A percentile compares a stretch with the other conserved stretches of the same genome.
phyloP scores from a whole-genome alignment of 2,888 invertebrate species.

The Drosophila putrida region DNA sequence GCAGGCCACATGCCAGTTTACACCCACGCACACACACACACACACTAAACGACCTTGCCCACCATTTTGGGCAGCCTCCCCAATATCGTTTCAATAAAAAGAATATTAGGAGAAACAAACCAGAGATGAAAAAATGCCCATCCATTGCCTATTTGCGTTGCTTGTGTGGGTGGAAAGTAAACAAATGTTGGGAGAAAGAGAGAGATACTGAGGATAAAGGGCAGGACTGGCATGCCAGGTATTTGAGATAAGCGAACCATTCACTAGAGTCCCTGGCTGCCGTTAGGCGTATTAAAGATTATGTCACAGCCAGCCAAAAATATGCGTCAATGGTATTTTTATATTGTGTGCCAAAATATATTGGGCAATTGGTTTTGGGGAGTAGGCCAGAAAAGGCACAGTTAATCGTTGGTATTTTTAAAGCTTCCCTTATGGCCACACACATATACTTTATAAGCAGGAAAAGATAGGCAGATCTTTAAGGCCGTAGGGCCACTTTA shows the following conservation, averaged over 20 bases:
- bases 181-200: slow-evolving; percentile 34
- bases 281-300: slow-evolving; percentile 54
- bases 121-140: slow-evolving; percentile 4
- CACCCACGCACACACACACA: slow-evolving; percentile 54
- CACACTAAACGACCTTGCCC: slow-evolving; percentile 48
- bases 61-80: slow-evolving; percentile 26
- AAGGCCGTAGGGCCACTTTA: slow-evolving; percentile 16
- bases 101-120: slow-evolving; percentile 27
- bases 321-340: slow-evolving; percentile 58
- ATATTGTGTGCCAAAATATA: slow-evolving; percentile 56
- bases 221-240: slow-evolving; percentile 45
- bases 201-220: not conserved
- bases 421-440: slow-evolving; percentile 1
- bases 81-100: slow-evolving; percentile 57
- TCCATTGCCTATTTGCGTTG: slow-evolving; percentile 38
- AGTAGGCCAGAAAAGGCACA: not conserved
- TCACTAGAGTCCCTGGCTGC: slow-evolving; percentile 11
- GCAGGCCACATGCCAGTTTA: slow-evolving; percentile 58
- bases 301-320: slow-evolving; percentile 57
- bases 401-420: slow-evolving; percentile 26
- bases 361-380: slow-evolving; percentile 8
- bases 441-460: not conserved
- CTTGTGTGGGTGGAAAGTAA: slow-evolving; percentile 41
- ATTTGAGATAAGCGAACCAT: slow-evolving; percentile 50
- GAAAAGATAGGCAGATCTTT: slow-evolving; percentile 12